Conservation (phyloP, 2,113 vertebrate species). For the Sciurus niger region DNA sequence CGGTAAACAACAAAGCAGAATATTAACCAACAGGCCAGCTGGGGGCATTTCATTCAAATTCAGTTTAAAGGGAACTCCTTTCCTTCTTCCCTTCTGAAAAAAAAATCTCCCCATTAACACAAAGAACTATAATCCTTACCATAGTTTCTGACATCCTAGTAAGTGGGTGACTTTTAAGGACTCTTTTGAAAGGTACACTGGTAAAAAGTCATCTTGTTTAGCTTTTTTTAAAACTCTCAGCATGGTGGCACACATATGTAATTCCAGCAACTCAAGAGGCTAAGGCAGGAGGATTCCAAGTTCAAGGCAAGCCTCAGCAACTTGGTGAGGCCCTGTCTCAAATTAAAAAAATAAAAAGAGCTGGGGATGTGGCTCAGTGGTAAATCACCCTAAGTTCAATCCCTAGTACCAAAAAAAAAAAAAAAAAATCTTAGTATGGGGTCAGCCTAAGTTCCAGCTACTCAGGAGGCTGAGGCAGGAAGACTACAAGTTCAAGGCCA, state of each 20-base stretch:
- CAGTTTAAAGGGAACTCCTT: slow-evolving; percentile 37
- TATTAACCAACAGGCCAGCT: slow-evolving; percentile 61
- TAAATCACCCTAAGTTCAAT: too few species aligned
- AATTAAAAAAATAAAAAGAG: too few species aligned
- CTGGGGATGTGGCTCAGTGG: too few species aligned
- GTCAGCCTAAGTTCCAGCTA: neutral
- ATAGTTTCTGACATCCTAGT: neutral
- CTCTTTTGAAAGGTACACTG: neutral
- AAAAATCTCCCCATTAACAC: neutral
- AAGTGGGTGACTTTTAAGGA: neutral
- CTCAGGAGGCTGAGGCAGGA: too few species aligned
- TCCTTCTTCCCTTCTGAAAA: neutral
- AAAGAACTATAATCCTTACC: neutral
- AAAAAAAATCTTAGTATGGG: slow-evolving; percentile 81
- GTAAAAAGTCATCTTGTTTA: slow-evolving; percentile 53
- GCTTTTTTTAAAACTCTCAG: slow-evolving; percentile 70
- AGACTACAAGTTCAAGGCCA: too few species aligned
- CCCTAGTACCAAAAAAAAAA: neutral
- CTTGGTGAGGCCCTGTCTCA: too few species aligned
- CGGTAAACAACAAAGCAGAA: slow-evolving; percentile 51
- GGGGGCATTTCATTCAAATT: slow-evolving; percentile 51
- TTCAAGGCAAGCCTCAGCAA: too few species aligned
- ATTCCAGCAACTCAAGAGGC: too few species aligned
- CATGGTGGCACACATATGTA: neutral
- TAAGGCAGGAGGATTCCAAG: too few species aligned